Base-by-base conservation (phyloP, 1,140 invertebrate genomes). In the Oreohelix idahoensis region DNA sequence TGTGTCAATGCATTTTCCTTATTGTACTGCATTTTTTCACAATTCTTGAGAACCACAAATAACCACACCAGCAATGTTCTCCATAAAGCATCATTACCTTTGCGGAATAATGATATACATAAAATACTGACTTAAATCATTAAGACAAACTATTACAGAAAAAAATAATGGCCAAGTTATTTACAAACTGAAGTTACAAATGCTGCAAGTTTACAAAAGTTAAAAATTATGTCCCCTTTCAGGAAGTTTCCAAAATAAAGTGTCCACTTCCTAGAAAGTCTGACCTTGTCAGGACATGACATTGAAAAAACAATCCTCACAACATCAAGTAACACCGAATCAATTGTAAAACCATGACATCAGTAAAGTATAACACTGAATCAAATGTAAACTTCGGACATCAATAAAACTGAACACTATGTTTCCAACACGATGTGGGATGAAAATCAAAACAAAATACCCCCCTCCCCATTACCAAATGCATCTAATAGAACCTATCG, bases 401-500 rank as follows among this genome's bases (percentile, higher is more conserved):
- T 23, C 10, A 58, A 20, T 58, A 58, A 58, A 58, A 23, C 26
- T 11, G 1, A 23, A 15, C 4, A 4, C 26, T 58, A 10, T 5
- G 17, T 58, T 58, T 15, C 53, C 2, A 58, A 58, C 10, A 23
- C 4, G 23, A n/a, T 15, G 20, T 15, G 1, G 23, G 53, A 58
- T n/a, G 42, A 8, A 15, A 58, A 58, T 15, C 4, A 58, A 58
- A 11, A 58, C 10, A 15, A 58, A 4, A 15, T 23, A 58, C 10
- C 2, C 20, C 26, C 53, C 20, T 5, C 42, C 53, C 26, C 53
- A 5, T 58, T 10, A 23, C 20, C 10, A 58, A 58, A 58, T 58
- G 20, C 5, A 58, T 20, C 10, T 23, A 23, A n/a, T 20, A 8
- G 63, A 66, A 66, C 29, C 84, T 81, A 91, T 88, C 89, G 84